Conservation (phyloP, 2,888 invertebrate genomes). For the Parnassius mnemosyne region DNA sequence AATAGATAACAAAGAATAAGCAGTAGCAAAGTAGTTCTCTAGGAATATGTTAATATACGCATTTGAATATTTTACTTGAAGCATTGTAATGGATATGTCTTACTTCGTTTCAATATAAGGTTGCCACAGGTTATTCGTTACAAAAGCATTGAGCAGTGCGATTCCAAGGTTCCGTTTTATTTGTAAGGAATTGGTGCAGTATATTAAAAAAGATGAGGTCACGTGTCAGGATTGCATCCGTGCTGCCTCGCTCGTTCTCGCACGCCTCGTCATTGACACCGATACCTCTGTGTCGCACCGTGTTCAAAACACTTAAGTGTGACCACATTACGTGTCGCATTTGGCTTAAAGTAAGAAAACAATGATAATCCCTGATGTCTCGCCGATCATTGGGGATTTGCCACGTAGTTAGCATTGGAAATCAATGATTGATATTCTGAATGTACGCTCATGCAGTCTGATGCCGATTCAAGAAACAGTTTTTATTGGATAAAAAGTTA, state of each 20-base stretch:
- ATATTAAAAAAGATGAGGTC: slow-evolving; percentile 26
- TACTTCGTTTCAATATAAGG: background rate
- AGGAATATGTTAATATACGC: slow-evolving; percentile 4
- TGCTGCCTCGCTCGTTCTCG: slow-evolving; percentile 18
- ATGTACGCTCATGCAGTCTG: slow-evolving; percentile 30
- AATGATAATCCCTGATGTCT: slow-evolving; percentile 34
- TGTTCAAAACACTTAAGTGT: slow-evolving; percentile 21
- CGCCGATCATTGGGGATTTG: slow-evolving; percentile 37
- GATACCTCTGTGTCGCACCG: slow-evolving; percentile 25
- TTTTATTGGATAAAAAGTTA: slow-evolving; percentile 28
- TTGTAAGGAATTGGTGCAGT: slow-evolving; percentile 28
- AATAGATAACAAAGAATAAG: background rate
- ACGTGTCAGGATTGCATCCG: slow-evolving; percentile 32
- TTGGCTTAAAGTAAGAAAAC: slow-evolving; percentile 31
- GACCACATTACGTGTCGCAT: slow-evolving; percentile 15
- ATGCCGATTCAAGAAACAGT: slow-evolving; percentile 29
- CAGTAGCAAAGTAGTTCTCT: background rate
- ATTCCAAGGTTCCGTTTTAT: slow-evolving; percentile 11
- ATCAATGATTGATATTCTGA: slow-evolving; percentile 38
- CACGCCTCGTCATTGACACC: slow-evolving; percentile 21
- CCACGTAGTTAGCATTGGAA: slow-evolving; percentile 40
- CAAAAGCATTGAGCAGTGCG: slow-evolving; percentile 2
- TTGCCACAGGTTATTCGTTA: slow-evolving; percentile 11
- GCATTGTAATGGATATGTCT: background rate
- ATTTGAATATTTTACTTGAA: background rate